A percentile compares a stretch with the other conserved stretches of the same genome.
Evolutionary conservation across 2,888 invertebrate genomes (phyloP).

Genomic region (Archips crataeganus): DNA sequence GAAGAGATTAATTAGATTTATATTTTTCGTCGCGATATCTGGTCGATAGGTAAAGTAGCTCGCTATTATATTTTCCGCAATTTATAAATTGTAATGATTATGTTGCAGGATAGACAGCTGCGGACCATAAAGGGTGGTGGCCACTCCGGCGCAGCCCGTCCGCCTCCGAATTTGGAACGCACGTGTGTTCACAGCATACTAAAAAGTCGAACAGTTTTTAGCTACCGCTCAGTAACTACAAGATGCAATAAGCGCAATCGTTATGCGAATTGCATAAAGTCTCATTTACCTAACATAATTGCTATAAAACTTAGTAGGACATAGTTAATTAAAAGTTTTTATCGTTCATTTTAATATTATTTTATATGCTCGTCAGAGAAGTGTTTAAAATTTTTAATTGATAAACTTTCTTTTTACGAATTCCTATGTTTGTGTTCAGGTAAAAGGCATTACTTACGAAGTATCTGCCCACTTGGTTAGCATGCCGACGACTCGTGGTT

Average conservation of each 20-base stretch:
- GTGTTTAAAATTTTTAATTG: conserved; percentile 3
- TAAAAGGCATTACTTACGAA: conserved; percentile 19
- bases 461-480: conserved; percentile 22
- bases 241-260: conserved; percentile 33
- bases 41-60: conserved; percentile 26
- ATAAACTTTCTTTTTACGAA: conserved; percentile 38
- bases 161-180: conserved; percentile 61
- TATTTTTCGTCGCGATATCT: conserved; percentile 14
- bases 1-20: conserved; percentile 19
- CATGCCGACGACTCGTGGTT: conserved; percentile 29
- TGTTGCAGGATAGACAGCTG: conserved; percentile 36
- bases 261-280: conserved; percentile 38
- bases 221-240: not conserved
- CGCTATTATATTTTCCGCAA: conserved; percentile 25
- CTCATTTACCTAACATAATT: conserved; percentile 19
- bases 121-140: conserved; percentile 22
- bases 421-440: conserved; percentile 24
- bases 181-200: conserved; percentile 57
- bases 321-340: conserved; percentile 37
- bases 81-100: conserved; percentile 29
- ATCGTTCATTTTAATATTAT: conserved; percentile 29
- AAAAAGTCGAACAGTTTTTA: conserved; percentile 49
- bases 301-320: conserved; percentile 24
- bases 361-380: conserved; percentile 12
- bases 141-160: conserved; percentile 17